A percentile compares a stretch with the other conserved stretches of the same genome.
phyloP scores from a whole-genome alignment of 2,888 invertebrate species.

The Spodoptera picta region DNA sequence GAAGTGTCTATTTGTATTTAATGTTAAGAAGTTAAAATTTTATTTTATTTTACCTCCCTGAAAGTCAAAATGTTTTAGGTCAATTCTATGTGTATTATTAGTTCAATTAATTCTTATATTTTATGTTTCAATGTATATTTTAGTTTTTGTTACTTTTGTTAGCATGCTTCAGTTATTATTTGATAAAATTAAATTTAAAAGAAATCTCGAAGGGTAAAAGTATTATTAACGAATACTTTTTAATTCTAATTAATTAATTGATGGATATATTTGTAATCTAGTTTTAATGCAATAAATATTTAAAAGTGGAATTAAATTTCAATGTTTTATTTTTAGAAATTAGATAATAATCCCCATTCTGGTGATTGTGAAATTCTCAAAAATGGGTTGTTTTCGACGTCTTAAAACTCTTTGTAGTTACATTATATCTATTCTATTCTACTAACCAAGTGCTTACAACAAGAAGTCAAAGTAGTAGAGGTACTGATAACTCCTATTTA shows the following conservation, averaged over 20 bases:
- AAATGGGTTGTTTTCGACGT: too few relatives aligned
- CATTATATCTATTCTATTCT: too few relatives aligned
- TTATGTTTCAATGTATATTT: conserved; percentile 51
- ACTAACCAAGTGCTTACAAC: too few relatives aligned
- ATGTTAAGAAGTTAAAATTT: conserved; percentile 34
- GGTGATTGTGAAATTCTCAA: too few relatives aligned
- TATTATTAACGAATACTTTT: conserved; percentile 47
- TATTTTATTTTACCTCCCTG: conserved; percentile 43
- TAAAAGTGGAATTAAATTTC: conserved; percentile 45
- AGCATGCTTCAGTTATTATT: conserved; percentile 39
- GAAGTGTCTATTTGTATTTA: conserved; percentile 33
- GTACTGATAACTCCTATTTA: too few relatives aligned
- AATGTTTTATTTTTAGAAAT: neutral
- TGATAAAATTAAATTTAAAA: conserved; percentile 40
- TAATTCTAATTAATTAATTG: conserved; percentile 52
- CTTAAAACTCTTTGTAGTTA: too few relatives aligned
- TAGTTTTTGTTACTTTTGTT: conserved; percentile 52
- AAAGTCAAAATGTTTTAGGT: conserved; percentile 46
- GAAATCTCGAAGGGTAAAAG: conserved; percentile 46
- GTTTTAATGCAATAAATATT: conserved; percentile 52
- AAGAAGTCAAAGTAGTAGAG: too few relatives aligned
- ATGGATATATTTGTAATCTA: conserved; percentile 51
- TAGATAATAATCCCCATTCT: neutral
- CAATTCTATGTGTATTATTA: conserved; percentile 47
- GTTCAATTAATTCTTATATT: conserved; percentile 46